Conservation (phyloP, 2,888 invertebrate genomes). For the Corbicula japonica region DNA sequence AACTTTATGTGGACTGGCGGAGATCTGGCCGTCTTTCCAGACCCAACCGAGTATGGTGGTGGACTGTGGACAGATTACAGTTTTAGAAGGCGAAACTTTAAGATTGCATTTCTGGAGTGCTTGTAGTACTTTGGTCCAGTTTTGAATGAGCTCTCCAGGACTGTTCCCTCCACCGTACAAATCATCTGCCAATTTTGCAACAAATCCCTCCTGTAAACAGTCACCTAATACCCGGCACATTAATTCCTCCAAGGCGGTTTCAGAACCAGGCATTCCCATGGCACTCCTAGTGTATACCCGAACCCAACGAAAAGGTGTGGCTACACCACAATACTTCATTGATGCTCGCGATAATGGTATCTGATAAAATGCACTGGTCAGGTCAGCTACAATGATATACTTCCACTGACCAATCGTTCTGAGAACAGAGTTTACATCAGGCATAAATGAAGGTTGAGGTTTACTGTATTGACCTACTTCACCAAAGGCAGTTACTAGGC, state of each 20-base stretch:
- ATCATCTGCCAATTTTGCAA: slow-evolving; percentile 64
- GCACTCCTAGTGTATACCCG: slow-evolving; percentile 42
- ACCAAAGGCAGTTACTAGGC: slow-evolving; percentile 58
- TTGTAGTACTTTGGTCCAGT: slow-evolving; percentile 54
- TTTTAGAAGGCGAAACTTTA: slow-evolving; percentile 53
- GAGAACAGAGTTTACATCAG: slow-evolving; percentile 31
- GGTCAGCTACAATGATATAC: slow-evolving; percentile 52
- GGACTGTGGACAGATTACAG: slow-evolving; percentile 45
- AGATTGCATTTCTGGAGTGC: slow-evolving; percentile 51
- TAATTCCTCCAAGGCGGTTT: slow-evolving; percentile 40
- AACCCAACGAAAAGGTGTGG: slow-evolving; percentile 46
- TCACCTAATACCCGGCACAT: slow-evolving; percentile 25
- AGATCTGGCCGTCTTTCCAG: slow-evolving; percentile 45
- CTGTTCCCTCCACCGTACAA: slow-evolving; percentile 64
- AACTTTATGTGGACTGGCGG: slow-evolving; percentile 50
- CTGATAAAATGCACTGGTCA: too few species aligned
- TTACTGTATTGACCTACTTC: slow-evolving; percentile 56
- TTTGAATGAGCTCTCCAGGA: slow-evolving; percentile 38
- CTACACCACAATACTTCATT: slow-evolving; percentile 47
- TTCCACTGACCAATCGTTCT: slow-evolving; percentile 48
- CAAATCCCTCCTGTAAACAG: slow-evolving; percentile 46
- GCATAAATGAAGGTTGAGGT: slow-evolving; percentile 46
- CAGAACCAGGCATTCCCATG: slow-evolving; percentile 67
- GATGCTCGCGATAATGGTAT: too few species aligned
- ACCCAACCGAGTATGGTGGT: slow-evolving; percentile 61